Percentiles rank a stretch among this genome's conserved stretches.
Conservation (phyloP, 2,888 invertebrate species). For the Hoplodrina ambigua region DNA sequence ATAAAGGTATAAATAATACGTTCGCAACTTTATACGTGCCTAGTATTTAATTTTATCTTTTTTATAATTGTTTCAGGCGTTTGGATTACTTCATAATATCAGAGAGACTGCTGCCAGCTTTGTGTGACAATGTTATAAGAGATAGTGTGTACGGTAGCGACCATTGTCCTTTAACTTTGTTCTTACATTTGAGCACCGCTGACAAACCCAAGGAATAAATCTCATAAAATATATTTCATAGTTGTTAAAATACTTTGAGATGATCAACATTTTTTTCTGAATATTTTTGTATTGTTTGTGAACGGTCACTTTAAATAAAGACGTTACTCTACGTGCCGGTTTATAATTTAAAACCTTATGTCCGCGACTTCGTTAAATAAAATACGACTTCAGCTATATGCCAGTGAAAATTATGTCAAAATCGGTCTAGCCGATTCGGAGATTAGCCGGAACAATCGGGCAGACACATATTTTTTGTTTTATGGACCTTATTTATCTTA, state of each 20-base stretch:
- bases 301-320: conserved; percentile 44
- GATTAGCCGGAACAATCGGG: too few species aligned
- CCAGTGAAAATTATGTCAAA: too few species aligned
- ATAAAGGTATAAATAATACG: conserved; percentile 8
- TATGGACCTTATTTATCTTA: too few species aligned
- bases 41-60: conserved; percentile 7
- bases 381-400: too few species aligned
- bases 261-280: conserved; percentile 32
- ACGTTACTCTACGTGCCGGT: conserved; percentile 15
- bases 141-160: conserved; percentile 97
- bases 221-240: conserved; percentile 4
- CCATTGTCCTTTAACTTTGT: conserved; percentile 97
- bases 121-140: conserved; percentile 96
- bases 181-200: conserved; percentile 90
- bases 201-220: conserved; percentile 84
- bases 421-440: too few species aligned
- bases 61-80: conserved; percentile 92
- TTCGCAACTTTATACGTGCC: neutral
- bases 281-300: conserved; percentile 46
- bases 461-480: too few species aligned
- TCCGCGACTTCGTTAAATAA: too few species aligned
- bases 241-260: conserved; percentile 18
- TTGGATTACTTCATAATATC: conserved; percentile 98
- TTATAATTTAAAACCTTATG: conserved; percentile 13
- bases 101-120: conserved; percentile 92